These are phyloP conservation scores for Smithornis capensis DNA, from an alignment of 2,113 vertebrate species.

Conservation along the genomic window DNA sequence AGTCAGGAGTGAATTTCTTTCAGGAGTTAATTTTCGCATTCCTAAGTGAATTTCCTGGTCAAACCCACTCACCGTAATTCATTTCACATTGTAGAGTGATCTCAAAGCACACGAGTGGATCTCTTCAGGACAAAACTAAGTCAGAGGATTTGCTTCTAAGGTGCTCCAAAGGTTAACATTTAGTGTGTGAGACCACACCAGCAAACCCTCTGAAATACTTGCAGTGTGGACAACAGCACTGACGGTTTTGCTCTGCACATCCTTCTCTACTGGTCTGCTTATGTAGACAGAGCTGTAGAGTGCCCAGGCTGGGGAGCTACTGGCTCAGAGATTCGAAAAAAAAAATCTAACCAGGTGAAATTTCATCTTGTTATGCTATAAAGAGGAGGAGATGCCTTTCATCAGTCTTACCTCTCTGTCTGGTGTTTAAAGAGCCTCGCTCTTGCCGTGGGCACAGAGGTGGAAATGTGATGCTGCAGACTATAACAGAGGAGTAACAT, in stretches of 20 bases:
- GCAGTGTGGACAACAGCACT: background rate
- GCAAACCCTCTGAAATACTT: background rate
- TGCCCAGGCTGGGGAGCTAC: background rate
- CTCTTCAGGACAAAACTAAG: background rate
- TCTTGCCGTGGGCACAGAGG: background rate
- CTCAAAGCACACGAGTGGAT: background rate
- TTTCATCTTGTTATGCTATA: background rate
- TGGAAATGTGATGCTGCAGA: background rate
- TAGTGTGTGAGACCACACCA: background rate
- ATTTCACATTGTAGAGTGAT: background rate
- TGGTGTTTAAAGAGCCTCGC: background rate
- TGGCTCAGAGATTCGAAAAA: background rate
- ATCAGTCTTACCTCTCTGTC: background rate
- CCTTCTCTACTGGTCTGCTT: background rate
- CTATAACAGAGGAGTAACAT: background rate
- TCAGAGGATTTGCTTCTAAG: background rate
- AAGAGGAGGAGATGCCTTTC: background rate
- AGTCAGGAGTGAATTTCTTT: background rate
- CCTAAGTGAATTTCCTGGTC: background rate
- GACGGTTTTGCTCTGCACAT: accelerated
- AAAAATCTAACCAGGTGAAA: background rate
- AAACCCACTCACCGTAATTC: background rate
- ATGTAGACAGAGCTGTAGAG: background rate
- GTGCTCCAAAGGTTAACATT: background rate
- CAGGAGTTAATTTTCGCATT: background rate